These are phyloP conservation scores for Sinocyclocheilus grahami DNA, from an alignment of 2,113 vertebrate genomes.

Conservation along the genomic window DNA sequence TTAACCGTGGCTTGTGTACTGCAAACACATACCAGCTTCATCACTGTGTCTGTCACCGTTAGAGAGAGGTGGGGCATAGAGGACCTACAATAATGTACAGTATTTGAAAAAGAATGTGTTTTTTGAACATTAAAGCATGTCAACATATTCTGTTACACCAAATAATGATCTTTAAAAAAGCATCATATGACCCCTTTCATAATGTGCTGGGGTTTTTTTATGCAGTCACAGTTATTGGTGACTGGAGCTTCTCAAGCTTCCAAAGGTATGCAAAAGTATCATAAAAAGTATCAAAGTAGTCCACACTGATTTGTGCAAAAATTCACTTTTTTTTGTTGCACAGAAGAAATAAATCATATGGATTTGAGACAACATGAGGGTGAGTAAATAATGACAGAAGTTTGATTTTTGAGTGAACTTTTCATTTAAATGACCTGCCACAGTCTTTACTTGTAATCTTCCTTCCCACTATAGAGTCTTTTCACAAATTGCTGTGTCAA, in stretches of 20 bases:
- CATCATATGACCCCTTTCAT: no score
- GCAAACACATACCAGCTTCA: no score
- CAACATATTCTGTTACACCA: no score
- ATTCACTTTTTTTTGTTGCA: not conserved
- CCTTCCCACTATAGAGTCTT: not conserved
- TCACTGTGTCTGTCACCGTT: no score
- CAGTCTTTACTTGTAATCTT: conserved; percentile 18
- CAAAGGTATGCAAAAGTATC: not conserved
- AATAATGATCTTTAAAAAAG: no score
- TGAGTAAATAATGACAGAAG: conserved; percentile 13
- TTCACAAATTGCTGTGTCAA: conserved; percentile 27
- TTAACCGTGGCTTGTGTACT: no score
- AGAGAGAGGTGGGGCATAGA: no score
- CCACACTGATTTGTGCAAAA: not conserved
- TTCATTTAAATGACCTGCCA: conserved; percentile 7
- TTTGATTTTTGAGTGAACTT: not conserved
- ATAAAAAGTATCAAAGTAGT: not conserved
- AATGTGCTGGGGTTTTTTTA: no score
- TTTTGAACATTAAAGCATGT: no score
- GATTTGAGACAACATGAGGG: not conserved
- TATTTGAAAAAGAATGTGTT: no score
- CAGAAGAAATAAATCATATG: not conserved
- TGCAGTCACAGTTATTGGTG: not conserved
- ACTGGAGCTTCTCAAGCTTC: not conserved
- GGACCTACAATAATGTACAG: no score